Evolutionary conservation across 2,888 invertebrate genomes (phyloP), one percentile per base, ranked within the genome.

Genomic region (Formica aserva): DNA sequence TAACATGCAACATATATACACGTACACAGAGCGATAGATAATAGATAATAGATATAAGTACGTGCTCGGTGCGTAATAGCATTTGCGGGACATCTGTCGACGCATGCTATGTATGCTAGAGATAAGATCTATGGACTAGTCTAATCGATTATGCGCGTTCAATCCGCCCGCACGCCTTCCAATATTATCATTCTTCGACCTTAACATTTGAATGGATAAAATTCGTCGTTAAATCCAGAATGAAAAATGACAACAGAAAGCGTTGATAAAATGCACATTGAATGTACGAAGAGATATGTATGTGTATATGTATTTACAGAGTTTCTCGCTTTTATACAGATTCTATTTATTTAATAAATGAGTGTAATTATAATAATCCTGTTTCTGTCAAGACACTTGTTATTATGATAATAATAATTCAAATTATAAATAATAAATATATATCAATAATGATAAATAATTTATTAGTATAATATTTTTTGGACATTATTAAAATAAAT

Each of bases 21-120:
- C 8, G 6, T n/a, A n/a, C 3, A 52, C n/a, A 62, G 69, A 63
- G 22, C 4, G 65, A 41, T 76, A 82, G 85, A 83, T 85, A 75
- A 80, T 76, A 80, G 83, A 85, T 80, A 78, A 78, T 80, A 80
- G 66, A 75, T 75, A 86, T 63, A 65, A n/a, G 35, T 48, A 41
- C 60, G 38, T 69, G 71, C 29, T 65, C 18, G 67, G 75, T 52
- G 32, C 72, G 65, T 87, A 86, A 87, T 83, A 87, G 86, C 83
- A 83, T 84, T 88, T 86, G 74, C 82, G 48, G n/a, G 38, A 69
- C 83, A 88, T 87, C 88, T 87, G 87, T 88, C 87, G 77, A 82
- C 62, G 82, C 78, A 74, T 41, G 81, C 60, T 60, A 80, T 76
- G 72, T 71, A 69, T 65, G 41, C 22, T 57, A 15, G 71, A 87